Percentiles rank a stretch among this genome's conserved stretches.
phyloP scores from a whole-genome alignment of 23 tunicate species.

The Aplidium turbinatum region DNA sequence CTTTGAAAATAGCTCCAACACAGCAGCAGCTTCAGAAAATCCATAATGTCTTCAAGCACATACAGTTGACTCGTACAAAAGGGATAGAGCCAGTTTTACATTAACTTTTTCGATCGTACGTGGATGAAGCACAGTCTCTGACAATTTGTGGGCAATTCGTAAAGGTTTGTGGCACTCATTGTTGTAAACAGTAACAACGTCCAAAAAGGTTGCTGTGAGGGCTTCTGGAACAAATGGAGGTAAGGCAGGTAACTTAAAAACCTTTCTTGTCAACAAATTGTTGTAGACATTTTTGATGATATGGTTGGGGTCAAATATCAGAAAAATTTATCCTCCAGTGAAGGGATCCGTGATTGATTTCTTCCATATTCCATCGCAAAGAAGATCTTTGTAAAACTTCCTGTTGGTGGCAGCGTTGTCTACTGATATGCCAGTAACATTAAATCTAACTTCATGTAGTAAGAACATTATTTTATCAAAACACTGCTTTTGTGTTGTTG shows the following conservation, averaged over 20 bases:
- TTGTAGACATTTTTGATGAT: slow-evolving; percentile 17
- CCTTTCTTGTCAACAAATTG: slow-evolving; percentile 14
- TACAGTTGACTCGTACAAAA: slow-evolving; percentile 12
- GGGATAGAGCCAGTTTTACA: slow-evolving; percentile 10
- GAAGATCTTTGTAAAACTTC: slow-evolving; percentile 22
- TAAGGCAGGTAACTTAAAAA: not conserved
- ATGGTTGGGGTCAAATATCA: slow-evolving; percentile 18
- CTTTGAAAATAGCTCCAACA: slow-evolving; percentile 14
- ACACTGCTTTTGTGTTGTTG: slow-evolving; percentile 18
- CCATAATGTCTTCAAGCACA: slow-evolving; percentile 8
- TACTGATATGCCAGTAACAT: slow-evolving; percentile 17
- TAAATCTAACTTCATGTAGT: slow-evolving; percentile 10
- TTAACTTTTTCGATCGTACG: slow-evolving; percentile 18
- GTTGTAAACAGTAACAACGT: slow-evolving; percentile 14
- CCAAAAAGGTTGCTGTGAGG: slow-evolving; percentile 12
- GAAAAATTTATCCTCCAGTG: slow-evolving; percentile 21
- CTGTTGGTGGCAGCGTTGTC: slow-evolving; percentile 21
- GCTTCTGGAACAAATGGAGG: not conserved
- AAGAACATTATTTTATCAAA: slow-evolving; percentile 19
- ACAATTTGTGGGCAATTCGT: slow-evolving; percentile 19
- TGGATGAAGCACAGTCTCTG: slow-evolving; percentile 24
- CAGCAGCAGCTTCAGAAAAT: slow-evolving; percentile 14
- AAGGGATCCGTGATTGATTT: not conserved
- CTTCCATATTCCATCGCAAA: slow-evolving; percentile 24
- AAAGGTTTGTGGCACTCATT: slow-evolving; percentile 12